A percentile compares a stretch with the other conserved stretches of the same genome.
Conservation (phyloP, 1,140 invertebrate species). For the Aphelenchoides besseyi region DNA sequence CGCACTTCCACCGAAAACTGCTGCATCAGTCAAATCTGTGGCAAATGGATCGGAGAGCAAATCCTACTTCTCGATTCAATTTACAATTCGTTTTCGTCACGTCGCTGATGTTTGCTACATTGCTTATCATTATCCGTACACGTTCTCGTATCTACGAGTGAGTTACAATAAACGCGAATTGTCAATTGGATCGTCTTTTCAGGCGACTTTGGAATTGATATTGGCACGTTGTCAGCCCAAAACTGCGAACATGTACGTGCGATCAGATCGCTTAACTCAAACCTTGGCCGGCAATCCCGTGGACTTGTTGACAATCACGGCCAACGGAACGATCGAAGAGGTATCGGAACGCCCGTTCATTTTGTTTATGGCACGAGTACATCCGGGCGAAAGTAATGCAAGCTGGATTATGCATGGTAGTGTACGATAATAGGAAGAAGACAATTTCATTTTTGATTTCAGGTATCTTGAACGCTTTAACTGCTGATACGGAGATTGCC, state of each 20-base stretch:
- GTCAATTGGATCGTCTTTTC: constrained; percentile 67
- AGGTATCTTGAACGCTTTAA: constrained; percentile 82
- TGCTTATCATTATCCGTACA: constrained; percentile 94
- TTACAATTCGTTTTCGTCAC: constrained; percentile 85
- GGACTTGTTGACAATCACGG: constrained; percentile 77
- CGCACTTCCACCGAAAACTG: neutral
- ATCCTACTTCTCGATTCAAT: constrained; percentile 81
- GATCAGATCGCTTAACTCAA: constrained; percentile 73
- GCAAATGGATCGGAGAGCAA: constrained; percentile 64
- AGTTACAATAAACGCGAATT: constrained; percentile 36
- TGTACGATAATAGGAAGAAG: constrained; percentile 8
- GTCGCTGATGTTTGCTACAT: constrained; percentile 85
- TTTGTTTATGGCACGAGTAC: constrained; percentile 77
- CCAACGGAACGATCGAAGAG: constrained; percentile 74
- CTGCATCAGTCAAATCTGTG: constrained; percentile 21
- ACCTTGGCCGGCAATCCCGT: constrained; percentile 80
- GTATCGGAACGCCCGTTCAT: constrained; percentile 46
- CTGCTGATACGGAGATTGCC: constrained; percentile 71
- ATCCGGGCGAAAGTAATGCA: constrained; percentile 82
- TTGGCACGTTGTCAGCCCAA: constrained; percentile 31
- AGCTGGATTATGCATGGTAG: constrained; percentile 84
- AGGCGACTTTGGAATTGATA: constrained; percentile 66
- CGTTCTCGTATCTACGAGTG: constrained; percentile 77
- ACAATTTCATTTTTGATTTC: constrained; percentile 76
- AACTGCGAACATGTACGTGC: constrained; percentile 64